A percentile compares a stretch with the other conserved stretches of the same genome.
Conservation (phyloP, 2,113 vertebrate genomes). For the Chlorodrepanis virens region DNA sequence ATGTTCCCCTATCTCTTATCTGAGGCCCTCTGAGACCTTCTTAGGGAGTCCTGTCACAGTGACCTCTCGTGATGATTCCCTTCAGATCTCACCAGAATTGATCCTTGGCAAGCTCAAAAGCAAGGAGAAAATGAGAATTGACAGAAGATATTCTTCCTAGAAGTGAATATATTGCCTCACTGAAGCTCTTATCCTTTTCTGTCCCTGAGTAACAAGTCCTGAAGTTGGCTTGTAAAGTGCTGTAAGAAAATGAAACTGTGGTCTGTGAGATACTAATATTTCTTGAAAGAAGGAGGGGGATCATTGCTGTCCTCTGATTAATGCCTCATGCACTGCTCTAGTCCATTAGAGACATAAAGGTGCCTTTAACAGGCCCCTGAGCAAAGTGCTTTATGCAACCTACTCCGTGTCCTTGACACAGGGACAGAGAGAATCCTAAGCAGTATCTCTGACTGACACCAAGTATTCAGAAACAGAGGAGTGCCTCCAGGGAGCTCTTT, state of each 20-base stretch:
- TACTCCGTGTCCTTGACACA: slow-evolving; percentile 14
- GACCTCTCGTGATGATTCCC: background rate
- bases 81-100: background rate
- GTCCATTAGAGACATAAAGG: slow-evolving; percentile 25
- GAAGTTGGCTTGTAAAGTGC: background rate
- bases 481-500: slow-evolving; percentile 13
- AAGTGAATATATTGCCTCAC: slow-evolving; percentile 11
- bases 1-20: background rate
- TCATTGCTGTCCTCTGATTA: slow-evolving; percentile 20
- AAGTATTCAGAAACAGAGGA: background rate
- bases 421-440: background rate
- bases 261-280: slow-evolving; percentile 5
- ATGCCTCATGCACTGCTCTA: background rate
- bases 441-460: background rate
- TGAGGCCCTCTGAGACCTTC: background rate
- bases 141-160: slow-evolving; percentile 18
- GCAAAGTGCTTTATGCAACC: slow-evolving; percentile 7
- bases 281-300: background rate
- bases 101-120: slow-evolving; percentile 23
- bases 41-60: background rate
- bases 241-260: slow-evolving; percentile 22
- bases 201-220: slow-evolving; percentile 40
- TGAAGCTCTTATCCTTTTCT: background rate
- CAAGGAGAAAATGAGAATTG: slow-evolving; percentile 40
- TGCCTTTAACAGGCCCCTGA: slow-evolving; percentile 49